These are phyloP conservation scores for Pseudochirops corinnae DNA, from an alignment of 2,797 vertebrate species.

Conservation along the genomic window DNA sequence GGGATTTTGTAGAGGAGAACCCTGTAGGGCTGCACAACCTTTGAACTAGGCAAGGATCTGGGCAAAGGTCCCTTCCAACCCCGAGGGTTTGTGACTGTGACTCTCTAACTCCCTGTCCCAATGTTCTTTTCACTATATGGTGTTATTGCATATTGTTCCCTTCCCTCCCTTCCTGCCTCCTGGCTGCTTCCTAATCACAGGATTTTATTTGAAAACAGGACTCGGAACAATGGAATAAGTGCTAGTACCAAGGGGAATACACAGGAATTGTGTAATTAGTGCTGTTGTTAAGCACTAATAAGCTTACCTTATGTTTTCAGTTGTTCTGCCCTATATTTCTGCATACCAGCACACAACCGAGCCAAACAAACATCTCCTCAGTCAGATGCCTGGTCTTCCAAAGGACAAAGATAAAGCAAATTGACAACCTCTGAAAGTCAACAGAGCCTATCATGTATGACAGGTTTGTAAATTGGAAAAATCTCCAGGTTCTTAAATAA, in stretches of 20 bases:
- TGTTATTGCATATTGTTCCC: neutral
- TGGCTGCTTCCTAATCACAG: neutral
- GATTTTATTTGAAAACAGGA: neutral
- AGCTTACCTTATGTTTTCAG: neutral
- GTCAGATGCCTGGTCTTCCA: slow-evolving; percentile 44
- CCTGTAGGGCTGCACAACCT: neutral
- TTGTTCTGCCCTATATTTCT: neutral
- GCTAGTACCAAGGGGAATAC: neutral
- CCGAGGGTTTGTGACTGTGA: neutral
- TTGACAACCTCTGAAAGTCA: slow-evolving; percentile 79
- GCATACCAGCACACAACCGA: neutral
- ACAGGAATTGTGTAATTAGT: neutral
- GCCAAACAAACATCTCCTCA: neutral
- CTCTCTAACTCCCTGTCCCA: neutral
- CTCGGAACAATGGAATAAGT: neutral
- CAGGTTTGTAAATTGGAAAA: slow-evolving; percentile 81
- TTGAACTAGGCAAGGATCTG: neutral
- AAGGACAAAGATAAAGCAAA: slow-evolving; percentile 79
- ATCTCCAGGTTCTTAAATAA: slow-evolving; percentile 79
- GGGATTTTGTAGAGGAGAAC: neutral
- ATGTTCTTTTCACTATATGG: neutral
- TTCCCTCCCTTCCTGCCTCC: neutral
- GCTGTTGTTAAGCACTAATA: neutral
- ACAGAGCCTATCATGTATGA: slow-evolving; percentile 79
- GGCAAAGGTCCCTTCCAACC: neutral